Percentiles rank a stretch among this genome's conserved stretches.
These are phyloP conservation scores for Erpobdella octoculata DNA, from an alignment of 2,888 invertebrate genomes.

Conservation along the genomic window DNA sequence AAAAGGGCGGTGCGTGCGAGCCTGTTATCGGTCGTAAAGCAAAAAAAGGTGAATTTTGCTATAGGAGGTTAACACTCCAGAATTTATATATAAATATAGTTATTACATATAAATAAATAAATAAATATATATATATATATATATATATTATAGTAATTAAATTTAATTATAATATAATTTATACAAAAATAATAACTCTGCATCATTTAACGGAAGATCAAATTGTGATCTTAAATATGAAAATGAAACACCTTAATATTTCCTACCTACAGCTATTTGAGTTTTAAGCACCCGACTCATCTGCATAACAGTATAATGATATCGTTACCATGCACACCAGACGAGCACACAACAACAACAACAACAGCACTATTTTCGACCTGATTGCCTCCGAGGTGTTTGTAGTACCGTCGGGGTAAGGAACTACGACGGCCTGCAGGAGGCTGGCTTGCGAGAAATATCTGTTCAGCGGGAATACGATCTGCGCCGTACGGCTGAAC, in stretches of 20 bases:
- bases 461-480: background rate
- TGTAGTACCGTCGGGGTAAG: background rate
- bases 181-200: too few relatives aligned
- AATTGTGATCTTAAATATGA: too few relatives aligned
- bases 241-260: too few relatives aligned
- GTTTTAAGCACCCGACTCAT: background rate
- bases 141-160: too few relatives aligned
- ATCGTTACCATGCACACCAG: background rate
- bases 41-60: too few relatives aligned
- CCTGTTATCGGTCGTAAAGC: slow-evolving; percentile 17
- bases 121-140: too few relatives aligned
- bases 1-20: slow-evolving; percentile 29
- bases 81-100: background rate
- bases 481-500: background rate
- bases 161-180: too few relatives aligned
- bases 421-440: background rate
- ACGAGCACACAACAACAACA: too few relatives aligned
- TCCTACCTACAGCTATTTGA: too few relatives aligned
- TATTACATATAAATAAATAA: background rate
- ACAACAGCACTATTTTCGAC: too few relatives aligned
- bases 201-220: too few relatives aligned
- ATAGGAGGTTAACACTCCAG: too few relatives aligned
- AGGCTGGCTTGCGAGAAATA: background rate
- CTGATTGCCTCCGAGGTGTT: background rate
- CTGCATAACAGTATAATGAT: background rate